These are phyloP conservation scores for Aethina tumida DNA, from an alignment of 1,140 invertebrate genomes.

Conservation along the genomic window DNA sequence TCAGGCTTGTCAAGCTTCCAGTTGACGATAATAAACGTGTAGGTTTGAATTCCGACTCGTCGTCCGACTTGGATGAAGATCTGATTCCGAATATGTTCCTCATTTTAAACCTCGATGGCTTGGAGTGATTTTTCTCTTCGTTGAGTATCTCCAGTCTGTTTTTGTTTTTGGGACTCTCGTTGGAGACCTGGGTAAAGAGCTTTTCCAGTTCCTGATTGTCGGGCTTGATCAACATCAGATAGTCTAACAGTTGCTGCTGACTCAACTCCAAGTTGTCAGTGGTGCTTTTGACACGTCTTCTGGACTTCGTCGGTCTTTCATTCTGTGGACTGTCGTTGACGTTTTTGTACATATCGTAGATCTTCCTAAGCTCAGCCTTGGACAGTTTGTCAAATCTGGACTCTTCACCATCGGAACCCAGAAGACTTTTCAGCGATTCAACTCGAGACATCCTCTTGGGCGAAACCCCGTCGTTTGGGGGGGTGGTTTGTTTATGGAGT, in stretches of 20 bases:
- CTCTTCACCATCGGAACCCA: constrained; percentile 15
- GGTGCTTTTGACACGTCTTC: constrained; percentile 22
- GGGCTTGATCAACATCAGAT: constrained; percentile 26
- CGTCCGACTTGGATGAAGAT: constrained; percentile 28
- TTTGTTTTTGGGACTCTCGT: constrained; percentile 1
- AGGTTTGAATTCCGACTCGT: constrained; percentile 19
- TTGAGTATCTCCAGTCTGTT: constrained; percentile 12
- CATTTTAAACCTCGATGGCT: constrained; percentile 18
- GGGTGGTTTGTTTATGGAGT: constrained; percentile 27
- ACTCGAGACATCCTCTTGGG: constrained; percentile 47
- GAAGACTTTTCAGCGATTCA: constrained; percentile 34
- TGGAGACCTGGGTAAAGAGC: constrained; percentile 15
- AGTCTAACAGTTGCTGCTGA: constrained; percentile 26
- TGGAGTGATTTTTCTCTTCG: constrained; percentile 20
- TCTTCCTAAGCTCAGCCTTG: constrained; percentile 18
- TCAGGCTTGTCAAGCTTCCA: constrained; percentile 23
- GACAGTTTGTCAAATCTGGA: constrained; percentile 7
- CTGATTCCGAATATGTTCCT: constrained; percentile 21
- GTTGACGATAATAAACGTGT: constrained; percentile 17
- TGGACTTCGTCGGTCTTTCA: constrained; percentile 16
- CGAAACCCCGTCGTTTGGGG: constrained; percentile 38
- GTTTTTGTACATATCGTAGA: constrained; percentile 21
- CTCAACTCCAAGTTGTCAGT: constrained; percentile 24
- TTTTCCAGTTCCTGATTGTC: constrained; percentile 22
- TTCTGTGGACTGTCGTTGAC: constrained; percentile 12